These are phyloP conservation scores for Jacana jacana DNA, from an alignment of 2,113 vertebrate species.

Conservation along the genomic window DNA sequence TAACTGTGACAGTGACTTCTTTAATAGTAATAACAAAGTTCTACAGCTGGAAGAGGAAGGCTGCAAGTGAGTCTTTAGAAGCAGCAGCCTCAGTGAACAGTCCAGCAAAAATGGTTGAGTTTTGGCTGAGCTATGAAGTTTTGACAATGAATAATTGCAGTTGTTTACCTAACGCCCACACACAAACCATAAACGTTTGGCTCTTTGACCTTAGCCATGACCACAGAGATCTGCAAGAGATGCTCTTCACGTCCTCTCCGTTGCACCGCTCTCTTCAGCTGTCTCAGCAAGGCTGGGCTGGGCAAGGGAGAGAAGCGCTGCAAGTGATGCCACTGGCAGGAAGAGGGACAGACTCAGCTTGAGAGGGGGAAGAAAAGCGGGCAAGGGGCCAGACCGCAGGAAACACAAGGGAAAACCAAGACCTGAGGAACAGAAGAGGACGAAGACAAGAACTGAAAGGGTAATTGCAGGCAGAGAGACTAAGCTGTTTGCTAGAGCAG, in stretches of 20 bases:
- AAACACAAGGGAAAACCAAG: neutral
- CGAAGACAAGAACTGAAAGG: neutral
- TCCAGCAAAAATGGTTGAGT: neutral
- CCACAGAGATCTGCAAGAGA: conserved; percentile 6
- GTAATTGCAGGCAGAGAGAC: neutral
- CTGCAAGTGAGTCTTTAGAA: neutral
- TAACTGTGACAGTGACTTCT: neutral
- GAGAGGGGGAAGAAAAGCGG: neutral
- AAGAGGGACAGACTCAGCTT: neutral
- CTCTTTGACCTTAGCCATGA: conserved; percentile 36
- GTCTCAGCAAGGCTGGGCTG: neutral
- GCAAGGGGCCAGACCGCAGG: neutral
- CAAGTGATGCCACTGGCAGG: neutral
- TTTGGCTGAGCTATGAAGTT: conserved; percentile 20
- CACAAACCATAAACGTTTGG: neutral
- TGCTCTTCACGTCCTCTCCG: neutral
- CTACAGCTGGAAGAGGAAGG: neutral
- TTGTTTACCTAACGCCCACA: conserved; percentile 11
- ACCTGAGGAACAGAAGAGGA: neutral
- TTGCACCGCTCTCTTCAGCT: neutral
- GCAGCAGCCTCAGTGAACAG: neutral
- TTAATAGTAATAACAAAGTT: neutral
- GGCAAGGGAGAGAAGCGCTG: neutral
- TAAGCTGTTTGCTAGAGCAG: neutral
- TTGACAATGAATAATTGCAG: conserved; percentile 48